These are phyloP conservation scores for Decapterus maruadsi DNA, from an alignment of 2,797 vertebrate species.

Conservation along the genomic window DNA sequence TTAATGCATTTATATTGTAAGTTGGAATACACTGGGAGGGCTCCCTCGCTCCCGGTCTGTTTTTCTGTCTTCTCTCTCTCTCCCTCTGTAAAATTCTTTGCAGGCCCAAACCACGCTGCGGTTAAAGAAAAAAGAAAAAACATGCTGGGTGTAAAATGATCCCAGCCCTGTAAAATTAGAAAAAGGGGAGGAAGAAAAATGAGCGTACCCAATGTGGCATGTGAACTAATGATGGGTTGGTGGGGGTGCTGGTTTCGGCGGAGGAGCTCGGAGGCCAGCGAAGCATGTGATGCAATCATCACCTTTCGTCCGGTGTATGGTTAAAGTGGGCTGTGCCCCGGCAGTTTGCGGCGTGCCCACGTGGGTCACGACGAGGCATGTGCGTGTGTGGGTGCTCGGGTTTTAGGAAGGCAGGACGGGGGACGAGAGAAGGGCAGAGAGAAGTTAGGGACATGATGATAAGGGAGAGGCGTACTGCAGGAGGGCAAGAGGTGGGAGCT, in stretches of 20 bases:
- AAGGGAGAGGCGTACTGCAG: not conserved
- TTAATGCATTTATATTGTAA: not conserved
- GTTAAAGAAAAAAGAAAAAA: slow-evolving; percentile 66
- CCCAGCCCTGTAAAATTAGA: slow-evolving; percentile 76
- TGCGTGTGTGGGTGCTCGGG: slow-evolving; percentile 45
- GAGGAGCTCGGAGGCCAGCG: slow-evolving; percentile 27
- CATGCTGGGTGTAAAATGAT: slow-evolving; percentile 73
- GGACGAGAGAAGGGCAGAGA: slow-evolving; percentile 16
- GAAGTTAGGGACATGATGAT: not conserved
- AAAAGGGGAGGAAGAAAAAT: slow-evolving; percentile 69
- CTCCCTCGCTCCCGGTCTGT: slow-evolving; percentile 21
- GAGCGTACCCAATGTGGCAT: slow-evolving; percentile 66
- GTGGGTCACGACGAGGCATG: slow-evolving; percentile 60
- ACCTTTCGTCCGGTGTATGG: slow-evolving; percentile 63
- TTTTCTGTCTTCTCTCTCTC: slow-evolving; percentile 30
- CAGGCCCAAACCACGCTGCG: slow-evolving; percentile 69
- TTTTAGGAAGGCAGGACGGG: slow-evolving; percentile 22
- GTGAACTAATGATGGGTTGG: slow-evolving; percentile 78
- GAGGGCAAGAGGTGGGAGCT: not conserved
- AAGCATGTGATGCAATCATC: slow-evolving; percentile 70
- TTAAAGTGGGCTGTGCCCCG: slow-evolving; percentile 54
- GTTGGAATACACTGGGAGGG: not conserved
- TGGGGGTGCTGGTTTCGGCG: slow-evolving; percentile 65
- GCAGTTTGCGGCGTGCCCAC: slow-evolving; percentile 44
- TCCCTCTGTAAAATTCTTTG: slow-evolving; percentile 61